phyloP scores from a whole-genome alignment of 2,797 vertebrate species.

The Coregonus sp. region DNA sequence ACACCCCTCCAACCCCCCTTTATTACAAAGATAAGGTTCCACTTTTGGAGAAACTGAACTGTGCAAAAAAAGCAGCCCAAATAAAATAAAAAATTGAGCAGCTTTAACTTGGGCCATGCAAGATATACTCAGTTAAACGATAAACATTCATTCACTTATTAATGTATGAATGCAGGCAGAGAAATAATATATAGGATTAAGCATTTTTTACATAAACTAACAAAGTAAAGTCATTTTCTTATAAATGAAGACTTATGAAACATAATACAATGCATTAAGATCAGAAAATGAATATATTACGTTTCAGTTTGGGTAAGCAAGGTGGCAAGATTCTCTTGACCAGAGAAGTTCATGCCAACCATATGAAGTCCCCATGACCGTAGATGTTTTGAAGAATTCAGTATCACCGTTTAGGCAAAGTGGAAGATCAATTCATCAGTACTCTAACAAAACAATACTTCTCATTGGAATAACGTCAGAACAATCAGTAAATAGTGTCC shows the following conservation, averaged over 20 bases:
- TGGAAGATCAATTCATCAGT: background rate
- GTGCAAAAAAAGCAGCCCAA: conserved; percentile 73
- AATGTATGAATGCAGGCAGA: conserved; percentile 68
- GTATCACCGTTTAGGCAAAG: conserved; percentile 45
- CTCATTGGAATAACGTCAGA: conserved; percentile 50
- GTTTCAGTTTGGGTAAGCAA: conserved; percentile 58
- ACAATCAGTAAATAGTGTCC: conserved; percentile 25
- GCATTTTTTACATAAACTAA: conserved; percentile 56
- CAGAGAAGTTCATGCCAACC: conserved; percentile 59
- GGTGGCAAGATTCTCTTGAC: conserved; percentile 55
- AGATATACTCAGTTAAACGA: conserved; percentile 53
- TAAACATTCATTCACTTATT: conserved; percentile 53
- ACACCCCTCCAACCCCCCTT: too few relatives aligned
- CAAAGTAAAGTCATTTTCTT: conserved; percentile 53
- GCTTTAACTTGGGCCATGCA: conserved; percentile 69
- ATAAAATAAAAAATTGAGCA: conserved; percentile 51
- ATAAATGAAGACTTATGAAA: conserved; percentile 75
- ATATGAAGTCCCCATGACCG: conserved; percentile 55
- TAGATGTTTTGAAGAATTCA: conserved; percentile 53
- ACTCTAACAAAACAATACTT: conserved; percentile 21
- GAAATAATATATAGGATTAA: conserved; percentile 76
- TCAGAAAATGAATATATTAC: conserved; percentile 49
- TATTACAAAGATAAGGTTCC: conserved; percentile 46
- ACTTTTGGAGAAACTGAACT: conserved; percentile 48
- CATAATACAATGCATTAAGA: conserved; percentile 66